Evolutionary conservation across 2,797 vertebrate genomes (phyloP).

Genomic region (Sebastes oblongus): DNA sequence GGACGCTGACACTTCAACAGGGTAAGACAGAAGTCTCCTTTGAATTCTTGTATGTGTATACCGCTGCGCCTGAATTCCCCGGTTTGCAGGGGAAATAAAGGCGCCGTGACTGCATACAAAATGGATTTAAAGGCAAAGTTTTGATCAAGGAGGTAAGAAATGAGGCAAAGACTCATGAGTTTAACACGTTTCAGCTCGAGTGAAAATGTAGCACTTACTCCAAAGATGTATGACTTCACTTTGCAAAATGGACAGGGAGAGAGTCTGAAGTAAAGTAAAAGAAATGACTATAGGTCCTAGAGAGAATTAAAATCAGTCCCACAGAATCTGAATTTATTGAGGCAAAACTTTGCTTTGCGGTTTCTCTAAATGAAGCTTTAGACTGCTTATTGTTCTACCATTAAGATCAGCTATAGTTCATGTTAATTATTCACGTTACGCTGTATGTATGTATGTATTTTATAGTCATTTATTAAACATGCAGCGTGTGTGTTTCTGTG

Average conservation of each 20-base stretch:
- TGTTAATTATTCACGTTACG: background rate
- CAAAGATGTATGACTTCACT: background rate
- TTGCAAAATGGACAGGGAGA: background rate
- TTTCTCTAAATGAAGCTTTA: background rate
- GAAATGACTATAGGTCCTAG: background rate
- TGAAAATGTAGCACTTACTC: background rate
- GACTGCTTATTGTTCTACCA: background rate
- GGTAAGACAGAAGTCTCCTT: no score
- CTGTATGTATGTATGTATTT: background rate
- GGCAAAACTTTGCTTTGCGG: background rate
- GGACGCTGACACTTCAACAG: background rate
- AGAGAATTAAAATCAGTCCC: background rate
- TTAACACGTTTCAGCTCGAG: background rate
- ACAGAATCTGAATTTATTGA: background rate
- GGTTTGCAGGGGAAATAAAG: background rate
- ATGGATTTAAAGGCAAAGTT: background rate
- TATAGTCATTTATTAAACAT: background rate
- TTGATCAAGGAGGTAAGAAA: background rate
- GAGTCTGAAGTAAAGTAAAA: background rate
- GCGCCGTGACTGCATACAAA: background rate
- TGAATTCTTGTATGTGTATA: background rate
- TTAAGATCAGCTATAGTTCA: background rate
- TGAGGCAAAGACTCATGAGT: background rate
- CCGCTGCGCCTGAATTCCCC: background rate
- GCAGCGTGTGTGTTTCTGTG: background rate